phyloP scores from a whole-genome alignment of 1,140 invertebrate genomes.

The Lepidostoma basale region DNA sequence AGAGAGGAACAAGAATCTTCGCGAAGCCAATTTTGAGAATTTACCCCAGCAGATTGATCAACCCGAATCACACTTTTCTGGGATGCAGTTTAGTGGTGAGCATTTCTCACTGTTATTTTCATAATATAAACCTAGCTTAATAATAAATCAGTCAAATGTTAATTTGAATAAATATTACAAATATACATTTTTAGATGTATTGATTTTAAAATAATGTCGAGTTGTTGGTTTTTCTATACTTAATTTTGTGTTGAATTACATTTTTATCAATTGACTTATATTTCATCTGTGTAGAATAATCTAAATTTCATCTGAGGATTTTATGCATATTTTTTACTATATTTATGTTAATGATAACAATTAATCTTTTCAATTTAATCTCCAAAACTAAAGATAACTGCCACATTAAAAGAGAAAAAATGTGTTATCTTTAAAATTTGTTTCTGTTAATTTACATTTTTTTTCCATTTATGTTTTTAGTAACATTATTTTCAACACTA shows the following conservation, averaged over 20 bases:
- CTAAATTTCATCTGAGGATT: no score
- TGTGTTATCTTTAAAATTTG: not conserved
- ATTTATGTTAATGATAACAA: no score
- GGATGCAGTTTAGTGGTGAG: conserved; percentile 25
- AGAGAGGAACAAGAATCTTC: not conserved
- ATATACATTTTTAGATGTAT: not conserved
- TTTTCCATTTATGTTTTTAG: not conserved
- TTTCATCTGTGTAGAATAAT: no score
- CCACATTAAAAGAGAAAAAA: not conserved
- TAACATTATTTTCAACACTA: not conserved
- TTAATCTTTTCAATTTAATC: no score
- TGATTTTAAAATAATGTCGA: not conserved
- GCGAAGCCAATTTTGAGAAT: not conserved
- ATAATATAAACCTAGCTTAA: not conserved
- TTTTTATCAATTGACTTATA: not conserved
- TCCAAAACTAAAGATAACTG: no score
- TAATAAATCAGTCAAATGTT: not conserved
- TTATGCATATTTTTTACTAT: no score
- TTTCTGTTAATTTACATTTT: not conserved
- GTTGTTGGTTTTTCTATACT: not conserved
- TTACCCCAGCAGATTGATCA: conserved; percentile 26
- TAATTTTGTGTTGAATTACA: not conserved
- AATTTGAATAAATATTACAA: not conserved
- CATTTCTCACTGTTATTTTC: not conserved
- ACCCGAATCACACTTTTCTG: conserved; percentile 7